phyloP scores from a whole-genome alignment of 2,113 vertebrate genomes.

The Carettochelys insculpta region DNA sequence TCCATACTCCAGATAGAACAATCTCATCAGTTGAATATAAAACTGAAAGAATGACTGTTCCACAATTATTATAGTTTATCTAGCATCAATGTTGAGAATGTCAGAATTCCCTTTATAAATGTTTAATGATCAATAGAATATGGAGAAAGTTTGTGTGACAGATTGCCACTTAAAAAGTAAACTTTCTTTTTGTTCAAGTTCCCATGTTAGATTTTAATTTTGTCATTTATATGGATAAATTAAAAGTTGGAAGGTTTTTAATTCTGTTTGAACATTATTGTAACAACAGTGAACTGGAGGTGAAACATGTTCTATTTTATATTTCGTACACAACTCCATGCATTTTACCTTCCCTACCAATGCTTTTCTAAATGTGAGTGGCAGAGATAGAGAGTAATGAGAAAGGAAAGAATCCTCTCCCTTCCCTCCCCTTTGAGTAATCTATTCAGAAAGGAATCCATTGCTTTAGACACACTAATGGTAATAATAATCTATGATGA shows the following conservation, averaged over 20 bases:
- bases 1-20: background rate
- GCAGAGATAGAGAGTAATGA: conserved; percentile 41
- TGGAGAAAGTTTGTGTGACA: background rate
- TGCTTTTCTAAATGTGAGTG: background rate
- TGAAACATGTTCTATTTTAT: background rate
- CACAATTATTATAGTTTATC: background rate
- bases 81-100: background rate
- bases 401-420: conserved; percentile 21
- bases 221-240: background rate
- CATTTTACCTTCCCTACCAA: background rate
- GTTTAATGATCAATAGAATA: background rate
- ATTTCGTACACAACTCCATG: background rate
- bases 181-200: background rate
- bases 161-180: background rate
- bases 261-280: background rate
- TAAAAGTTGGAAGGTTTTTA: background rate
- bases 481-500: too few species aligned
- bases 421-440: conserved; percentile 43
- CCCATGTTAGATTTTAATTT: background rate
- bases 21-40: background rate
- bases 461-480: conserved; percentile 25
- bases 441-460: conserved; percentile 48
- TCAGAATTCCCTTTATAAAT: accelerated
- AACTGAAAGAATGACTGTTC: background rate
- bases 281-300: background rate